A percentile compares a stretch with the other conserved stretches of the same genome.
Conservation (phyloP, 2,113 vertebrate genomes). For the Hypomesus transpacificus region DNA sequence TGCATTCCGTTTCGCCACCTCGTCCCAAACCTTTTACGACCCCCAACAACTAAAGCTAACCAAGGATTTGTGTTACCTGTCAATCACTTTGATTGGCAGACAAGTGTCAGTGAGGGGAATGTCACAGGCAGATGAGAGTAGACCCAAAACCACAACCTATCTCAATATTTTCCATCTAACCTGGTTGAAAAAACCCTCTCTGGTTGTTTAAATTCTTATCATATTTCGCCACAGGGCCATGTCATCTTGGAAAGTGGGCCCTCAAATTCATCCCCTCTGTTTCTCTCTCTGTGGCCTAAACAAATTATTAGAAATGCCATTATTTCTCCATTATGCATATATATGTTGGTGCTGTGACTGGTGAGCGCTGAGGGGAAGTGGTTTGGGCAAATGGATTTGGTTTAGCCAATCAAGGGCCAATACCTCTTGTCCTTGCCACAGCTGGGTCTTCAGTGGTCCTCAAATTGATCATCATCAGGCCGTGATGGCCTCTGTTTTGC, state of each 20-base stretch:
- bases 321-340: slow-evolving; percentile 77
- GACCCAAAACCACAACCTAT: slow-evolving; percentile 60
- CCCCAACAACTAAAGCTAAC: no score
- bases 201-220: slow-evolving; percentile 74
- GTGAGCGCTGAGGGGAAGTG: slow-evolving; percentile 22
- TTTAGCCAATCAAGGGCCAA: slow-evolving; percentile 73
- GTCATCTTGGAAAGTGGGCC: slow-evolving; percentile 2
- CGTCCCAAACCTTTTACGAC: no score
- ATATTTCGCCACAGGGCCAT: slow-evolving; percentile 67
- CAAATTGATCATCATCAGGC: slow-evolving; percentile 73
- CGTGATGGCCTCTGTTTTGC: slow-evolving; percentile 62
- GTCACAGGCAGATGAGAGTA: slow-evolving; percentile 55
- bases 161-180: slow-evolving; percentile 71
- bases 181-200: slow-evolving; percentile 34
- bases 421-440: slow-evolving; percentile 64
- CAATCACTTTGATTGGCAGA: slow-evolving; percentile 77
- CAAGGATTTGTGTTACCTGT: slow-evolving; percentile 59
- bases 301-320: slow-evolving; percentile 77
- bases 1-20: no score
- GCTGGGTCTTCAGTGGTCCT: slow-evolving; percentile 66
- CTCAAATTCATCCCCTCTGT: slow-evolving; percentile 55
- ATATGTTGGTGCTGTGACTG: slow-evolving; percentile 60
- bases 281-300: slow-evolving; percentile 58
- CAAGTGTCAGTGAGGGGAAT: slow-evolving; percentile 69
- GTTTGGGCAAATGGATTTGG: slow-evolving; percentile 62